Base-by-base conservation (phyloP, 2,797 vertebrate genomes). In the Ataeniobius toweri region DNA sequence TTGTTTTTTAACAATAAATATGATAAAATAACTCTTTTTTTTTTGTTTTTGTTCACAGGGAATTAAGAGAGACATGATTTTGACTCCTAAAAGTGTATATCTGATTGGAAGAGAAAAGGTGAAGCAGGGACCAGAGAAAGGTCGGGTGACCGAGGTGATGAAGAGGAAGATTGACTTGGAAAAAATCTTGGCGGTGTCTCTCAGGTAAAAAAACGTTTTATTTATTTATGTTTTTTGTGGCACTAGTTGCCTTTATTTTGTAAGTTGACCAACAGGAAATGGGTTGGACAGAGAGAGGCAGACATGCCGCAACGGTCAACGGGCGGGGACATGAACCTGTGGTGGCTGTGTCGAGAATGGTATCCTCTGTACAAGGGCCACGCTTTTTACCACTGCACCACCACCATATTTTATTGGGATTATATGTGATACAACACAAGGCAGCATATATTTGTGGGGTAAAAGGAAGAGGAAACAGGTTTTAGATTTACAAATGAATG, bases 21-120 rank as follows among this genome's bases (percentile, higher is more conserved):
- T 36, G 39, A 46, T 20, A 71, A 1, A 48, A 18, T 56, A 1
- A 20, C 48, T 9, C 2, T 39, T 28, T 41, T 72, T 51, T 77
- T 74, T 36, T 65, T 74, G 78, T 53, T 81, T 28, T 51, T n/a
- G 1, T 76, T 6, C 81, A 8, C 90, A 99, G 98, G 94, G 91
- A 0, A 96, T 99, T 73, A 99, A 99, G 94, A 93, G 98, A 83
- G 98, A 99, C 90, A 93, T 99, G 83, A 96, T 99, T 87, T 95
- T 99, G 77, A 98, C 97, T 2, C 97, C 98, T 0, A 99, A 97
- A 90, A 96, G 96, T 74, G 89, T 99, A 81, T 99, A 99, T 91
- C 92, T 99, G 89, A 97, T 99, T 0, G 98, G 98, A 77, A 94
- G 97, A 80, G 98, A 99, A 67, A 99, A 99, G 88, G 93, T 99